Evolutionary conservation across 2,797 vertebrate genomes (phyloP).

Genomic region (Trachops cirrhosus): DNA sequence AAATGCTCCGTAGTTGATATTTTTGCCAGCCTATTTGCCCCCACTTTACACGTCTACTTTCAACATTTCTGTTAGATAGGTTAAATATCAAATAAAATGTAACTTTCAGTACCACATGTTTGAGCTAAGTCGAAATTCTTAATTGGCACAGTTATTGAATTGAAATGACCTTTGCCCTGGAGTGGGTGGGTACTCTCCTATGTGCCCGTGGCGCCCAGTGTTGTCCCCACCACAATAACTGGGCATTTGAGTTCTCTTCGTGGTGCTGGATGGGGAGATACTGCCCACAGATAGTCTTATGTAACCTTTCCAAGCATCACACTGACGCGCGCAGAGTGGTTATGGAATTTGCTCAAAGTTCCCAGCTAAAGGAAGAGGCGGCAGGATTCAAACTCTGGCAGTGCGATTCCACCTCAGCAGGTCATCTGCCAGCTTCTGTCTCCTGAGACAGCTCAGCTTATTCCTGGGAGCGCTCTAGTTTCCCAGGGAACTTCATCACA

Average conservation of each 20-base stretch:
- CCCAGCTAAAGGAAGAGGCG: neutral
- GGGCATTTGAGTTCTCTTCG: neutral
- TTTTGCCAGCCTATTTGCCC: neutral
- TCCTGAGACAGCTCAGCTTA: neutral
- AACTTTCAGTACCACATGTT: neutral
- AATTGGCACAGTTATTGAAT: neutral
- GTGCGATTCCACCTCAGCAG: neutral
- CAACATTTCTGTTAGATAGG: neutral
- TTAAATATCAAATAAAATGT: neutral
- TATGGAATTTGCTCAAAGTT: neutral
- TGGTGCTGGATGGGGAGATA: accelerated
- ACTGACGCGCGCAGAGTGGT: neutral
- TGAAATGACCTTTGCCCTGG: neutral
- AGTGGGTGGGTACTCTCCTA: accelerated
- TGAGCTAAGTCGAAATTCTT: neutral
- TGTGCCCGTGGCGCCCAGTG: neutral
- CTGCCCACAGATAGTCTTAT: neutral
- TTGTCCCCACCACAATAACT: neutral
- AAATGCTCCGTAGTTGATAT: neutral
- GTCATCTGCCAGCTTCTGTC: neutral
- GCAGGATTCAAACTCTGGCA: neutral
- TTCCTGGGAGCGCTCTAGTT: neutral
- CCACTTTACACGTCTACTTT: neutral
- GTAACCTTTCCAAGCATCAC: neutral
- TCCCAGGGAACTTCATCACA: neutral